A percentile compares a stretch with the other conserved stretches of the same genome.
These are phyloP conservation scores for Clarias macrocephalus DNA, from an alignment of 2,113 vertebrate genomes.

Conservation along the genomic window DNA sequence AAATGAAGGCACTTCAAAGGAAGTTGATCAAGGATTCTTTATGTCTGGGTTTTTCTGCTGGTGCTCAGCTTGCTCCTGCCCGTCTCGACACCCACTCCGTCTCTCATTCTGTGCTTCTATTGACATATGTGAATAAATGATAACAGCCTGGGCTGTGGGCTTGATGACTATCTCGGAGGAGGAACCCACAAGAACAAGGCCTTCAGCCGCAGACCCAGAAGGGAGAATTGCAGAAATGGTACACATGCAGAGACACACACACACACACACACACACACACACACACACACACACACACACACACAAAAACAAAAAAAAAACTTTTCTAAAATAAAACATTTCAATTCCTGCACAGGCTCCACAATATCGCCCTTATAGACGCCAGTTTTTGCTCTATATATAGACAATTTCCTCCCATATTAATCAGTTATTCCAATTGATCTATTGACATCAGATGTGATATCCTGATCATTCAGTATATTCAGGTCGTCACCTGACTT, in stretches of 20 bases:
- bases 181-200: constrained; percentile 26
- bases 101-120: constrained; percentile 73
- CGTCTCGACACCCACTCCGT: constrained; percentile 15
- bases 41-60: constrained; percentile 86
- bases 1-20: constrained; percentile 87
- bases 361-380: background rate
- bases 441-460: background rate
- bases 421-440: background rate
- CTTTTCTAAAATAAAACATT: background rate
- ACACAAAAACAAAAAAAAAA: no score
- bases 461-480: no score
- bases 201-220: constrained; percentile 5
- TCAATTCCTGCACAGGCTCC: background rate
- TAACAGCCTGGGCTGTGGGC: constrained; percentile 80
- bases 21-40: constrained; percentile 96
- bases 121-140: constrained; percentile 94
- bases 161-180: constrained; percentile 88
- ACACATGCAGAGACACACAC: background rate
- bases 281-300: no score
- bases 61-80: constrained; percentile 39
- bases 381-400: background rate
- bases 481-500: no score
- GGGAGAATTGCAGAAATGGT: background rate
- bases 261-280: no score
- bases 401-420: background rate